Conservation (phyloP, 2,888 invertebrate species). For the Pherbina coryleti region DNA sequence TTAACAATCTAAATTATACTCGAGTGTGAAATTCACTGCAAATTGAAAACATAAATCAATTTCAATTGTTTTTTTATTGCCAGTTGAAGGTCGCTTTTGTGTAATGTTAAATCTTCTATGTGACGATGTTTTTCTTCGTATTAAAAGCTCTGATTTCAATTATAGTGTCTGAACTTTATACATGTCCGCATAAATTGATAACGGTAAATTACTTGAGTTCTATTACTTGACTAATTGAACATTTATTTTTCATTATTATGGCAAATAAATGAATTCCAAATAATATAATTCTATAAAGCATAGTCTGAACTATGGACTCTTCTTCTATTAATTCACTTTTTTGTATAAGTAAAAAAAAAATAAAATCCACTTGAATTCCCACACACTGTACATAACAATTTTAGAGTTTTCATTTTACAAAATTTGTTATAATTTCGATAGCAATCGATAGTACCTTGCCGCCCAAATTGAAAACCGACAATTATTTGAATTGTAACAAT, state of each 20-base stretch:
- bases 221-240: no score
- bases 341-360: no score
- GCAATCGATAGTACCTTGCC: background rate
- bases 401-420: no score
- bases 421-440: no score
- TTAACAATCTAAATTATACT: conserved; percentile 22
- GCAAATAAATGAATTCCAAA: no score
- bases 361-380: no score
- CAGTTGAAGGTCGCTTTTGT: background rate
- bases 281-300: no score
- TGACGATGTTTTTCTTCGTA: no score
- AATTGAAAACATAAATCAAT: conserved; percentile 33
- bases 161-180: background rate
- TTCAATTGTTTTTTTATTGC: conserved; percentile 28
- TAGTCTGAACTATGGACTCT: no score
- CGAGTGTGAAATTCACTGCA: conserved; percentile 18
- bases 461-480: background rate
- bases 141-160: background rate
- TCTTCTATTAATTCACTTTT: no score
- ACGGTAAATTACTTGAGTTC: background rate
- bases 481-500: background rate
- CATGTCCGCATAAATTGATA: background rate
- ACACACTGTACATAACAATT: no score
- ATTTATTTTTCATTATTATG: no score
- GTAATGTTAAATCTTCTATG: background rate